Percentiles rank a stretch among this genome's conserved stretches.
phyloP scores from a whole-genome alignment of 2,113 vertebrate species.

The Hydrochoerus hydrochaeris region DNA sequence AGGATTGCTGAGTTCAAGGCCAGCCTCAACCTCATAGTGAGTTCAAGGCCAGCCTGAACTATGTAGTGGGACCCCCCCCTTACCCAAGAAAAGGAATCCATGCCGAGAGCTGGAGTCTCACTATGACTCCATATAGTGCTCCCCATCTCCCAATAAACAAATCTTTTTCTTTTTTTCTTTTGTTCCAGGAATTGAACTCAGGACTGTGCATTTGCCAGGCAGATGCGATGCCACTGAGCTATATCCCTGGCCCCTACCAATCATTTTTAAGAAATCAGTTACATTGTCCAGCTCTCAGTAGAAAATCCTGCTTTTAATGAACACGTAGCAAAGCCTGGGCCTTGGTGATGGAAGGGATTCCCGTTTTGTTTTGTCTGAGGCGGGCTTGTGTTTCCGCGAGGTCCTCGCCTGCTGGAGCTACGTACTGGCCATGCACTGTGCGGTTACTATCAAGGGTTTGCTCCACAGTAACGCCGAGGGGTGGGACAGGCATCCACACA shows the following conservation, averaged over 20 bases:
- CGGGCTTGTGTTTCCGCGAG: no score
- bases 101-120: background rate
- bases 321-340: background rate
- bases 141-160: accelerated
- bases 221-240: no score
- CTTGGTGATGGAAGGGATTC: background rate
- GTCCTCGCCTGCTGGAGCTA: background rate
- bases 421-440: background rate
- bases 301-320: background rate
- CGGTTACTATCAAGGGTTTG: background rate
- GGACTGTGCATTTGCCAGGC: no score
- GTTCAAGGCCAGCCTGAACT: no score
- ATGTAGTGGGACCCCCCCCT: no score
- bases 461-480: no score
- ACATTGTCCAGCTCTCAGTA: background rate
- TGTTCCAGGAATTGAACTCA: no score
- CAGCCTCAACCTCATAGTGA: no score
- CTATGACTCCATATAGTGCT: background rate
- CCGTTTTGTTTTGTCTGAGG: background rate
- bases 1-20: no score
- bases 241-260: no score
- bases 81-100: background rate
- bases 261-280: background rate
- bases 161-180: no score
- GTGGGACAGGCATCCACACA: background rate